phyloP scores from a whole-genome alignment of 2,888 invertebrate genomes.

The Hydroisotoma schaefferi region DNA sequence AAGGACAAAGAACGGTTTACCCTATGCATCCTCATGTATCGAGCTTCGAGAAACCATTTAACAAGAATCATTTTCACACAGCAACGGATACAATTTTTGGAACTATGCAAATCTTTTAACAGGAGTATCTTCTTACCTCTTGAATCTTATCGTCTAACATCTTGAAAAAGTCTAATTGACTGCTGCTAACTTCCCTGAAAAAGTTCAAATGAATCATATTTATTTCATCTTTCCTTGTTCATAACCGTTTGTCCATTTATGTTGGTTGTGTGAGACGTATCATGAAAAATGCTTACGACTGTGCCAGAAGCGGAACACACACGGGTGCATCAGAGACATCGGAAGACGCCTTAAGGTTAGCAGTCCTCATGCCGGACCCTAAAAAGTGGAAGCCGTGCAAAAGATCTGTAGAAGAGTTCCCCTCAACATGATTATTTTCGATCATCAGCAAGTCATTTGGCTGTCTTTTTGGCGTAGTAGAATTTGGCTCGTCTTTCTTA shows the following conservation, averaged over 20 bases:
- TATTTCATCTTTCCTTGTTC: too few species aligned
- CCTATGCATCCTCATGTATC: too few species aligned
- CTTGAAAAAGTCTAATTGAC: conserved; percentile 88
- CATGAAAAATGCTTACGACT: conserved; percentile 10
- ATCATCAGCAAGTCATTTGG: neutral
- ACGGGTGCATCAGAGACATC: conserved; percentile 1
- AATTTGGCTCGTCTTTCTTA: conserved; percentile 1
- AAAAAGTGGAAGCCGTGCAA: conserved; percentile 11
- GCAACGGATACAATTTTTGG: too few species aligned
- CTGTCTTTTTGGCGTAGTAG: conserved; percentile 1
- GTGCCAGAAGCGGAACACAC: conserved; percentile 8
- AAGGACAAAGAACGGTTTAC: too few species aligned
- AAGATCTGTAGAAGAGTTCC: neutral
- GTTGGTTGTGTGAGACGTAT: too few species aligned
- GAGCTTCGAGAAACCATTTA: too few species aligned
- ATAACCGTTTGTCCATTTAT: neutral
- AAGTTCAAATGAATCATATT: too few species aligned
- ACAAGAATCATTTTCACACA: too few species aligned
- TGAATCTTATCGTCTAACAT: conserved; percentile 90
- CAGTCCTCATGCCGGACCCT: neutral
- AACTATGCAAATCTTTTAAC: too few species aligned
- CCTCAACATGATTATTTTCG: conserved; percentile 1
- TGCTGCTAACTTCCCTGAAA: conserved; percentile 80
- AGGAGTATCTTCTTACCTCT: conserved; percentile 62
- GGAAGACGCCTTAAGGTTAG: neutral